These are phyloP conservation scores for Microplitis mediator DNA, from an alignment of 1,140 invertebrate species.

Conservation along the genomic window DNA sequence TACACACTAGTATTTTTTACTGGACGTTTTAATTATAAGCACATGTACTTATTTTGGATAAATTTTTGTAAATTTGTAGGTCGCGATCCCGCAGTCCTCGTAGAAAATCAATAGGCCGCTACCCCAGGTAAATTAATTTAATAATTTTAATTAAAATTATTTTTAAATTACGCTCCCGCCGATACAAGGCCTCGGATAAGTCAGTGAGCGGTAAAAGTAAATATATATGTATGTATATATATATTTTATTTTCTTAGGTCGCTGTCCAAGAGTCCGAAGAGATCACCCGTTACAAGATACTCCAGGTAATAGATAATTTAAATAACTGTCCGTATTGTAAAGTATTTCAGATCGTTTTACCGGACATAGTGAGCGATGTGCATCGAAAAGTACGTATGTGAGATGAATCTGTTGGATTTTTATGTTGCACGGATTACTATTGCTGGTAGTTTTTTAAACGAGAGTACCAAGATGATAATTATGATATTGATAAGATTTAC, in stretches of 20 bases:
- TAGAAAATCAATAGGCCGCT: constrained; percentile 52
- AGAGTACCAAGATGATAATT: no score
- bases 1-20: not conserved
- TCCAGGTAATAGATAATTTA: constrained; percentile 49
- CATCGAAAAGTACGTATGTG: constrained; percentile 48
- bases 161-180: not conserved
- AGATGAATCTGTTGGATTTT: constrained; percentile 1
- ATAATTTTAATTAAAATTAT: not conserved
- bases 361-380: constrained; percentile 29
- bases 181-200: no score
- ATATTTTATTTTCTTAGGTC: constrained; percentile 55
- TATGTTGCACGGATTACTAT: constrained; percentile 26
- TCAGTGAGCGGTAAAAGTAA: not conserved
- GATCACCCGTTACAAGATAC: constrained; percentile 38
- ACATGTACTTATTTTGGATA: constrained; percentile 13
- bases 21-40: not conserved
- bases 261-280: constrained; percentile 48
- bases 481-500: no score
- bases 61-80: constrained; percentile 27
- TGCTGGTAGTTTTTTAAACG: not conserved
- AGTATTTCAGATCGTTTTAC: not conserved
- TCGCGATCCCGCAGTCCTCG: constrained; percentile 33
- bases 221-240: constrained; percentile 36
- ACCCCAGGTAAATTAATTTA: constrained; percentile 33
- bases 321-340: constrained; percentile 26